phyloP scores from a whole-genome alignment of 2,888 invertebrate species.

The Leptinotarsa haldemani region DNA sequence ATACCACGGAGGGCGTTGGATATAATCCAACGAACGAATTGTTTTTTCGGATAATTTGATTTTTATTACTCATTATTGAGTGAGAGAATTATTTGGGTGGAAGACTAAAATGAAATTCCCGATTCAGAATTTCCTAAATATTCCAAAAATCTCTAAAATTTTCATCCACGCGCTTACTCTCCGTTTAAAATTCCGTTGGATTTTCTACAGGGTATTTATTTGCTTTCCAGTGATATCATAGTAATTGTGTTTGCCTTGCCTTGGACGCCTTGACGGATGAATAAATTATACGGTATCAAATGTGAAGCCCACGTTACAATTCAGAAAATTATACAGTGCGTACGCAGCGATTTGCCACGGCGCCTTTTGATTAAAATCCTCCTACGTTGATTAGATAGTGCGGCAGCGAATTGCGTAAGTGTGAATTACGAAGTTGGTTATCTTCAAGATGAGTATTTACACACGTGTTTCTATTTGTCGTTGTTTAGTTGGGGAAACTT shows the following conservation, averaged over 20 bases:
- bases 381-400: constrained; percentile 14
- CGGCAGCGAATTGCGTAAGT: not conserved
- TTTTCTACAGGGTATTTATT: not conserved
- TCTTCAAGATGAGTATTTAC: not conserved
- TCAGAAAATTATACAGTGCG: constrained; percentile 15
- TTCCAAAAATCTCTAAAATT: not conserved
- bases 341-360: constrained; percentile 5
- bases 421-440: constrained; percentile 3
- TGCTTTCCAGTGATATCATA: not conserved
- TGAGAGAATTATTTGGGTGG: no score
- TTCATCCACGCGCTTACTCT: not conserved
- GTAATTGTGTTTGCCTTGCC: constrained; percentile 11
- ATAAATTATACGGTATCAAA: constrained; percentile 14
- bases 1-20: no score
- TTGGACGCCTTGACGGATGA: not conserved
- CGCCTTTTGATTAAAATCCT: constrained; percentile 16
- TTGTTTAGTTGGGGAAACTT: not conserved
- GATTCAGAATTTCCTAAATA: no score
- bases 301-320: constrained; percentile 10
- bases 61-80: no score
- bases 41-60: no score
- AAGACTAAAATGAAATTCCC: no score
- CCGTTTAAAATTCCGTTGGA: not conserved
- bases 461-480: not conserved
- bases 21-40: no score